Evolutionary conservation across 2,888 invertebrate genomes (phyloP).

Genomic region (Tholera decimalis): DNA sequence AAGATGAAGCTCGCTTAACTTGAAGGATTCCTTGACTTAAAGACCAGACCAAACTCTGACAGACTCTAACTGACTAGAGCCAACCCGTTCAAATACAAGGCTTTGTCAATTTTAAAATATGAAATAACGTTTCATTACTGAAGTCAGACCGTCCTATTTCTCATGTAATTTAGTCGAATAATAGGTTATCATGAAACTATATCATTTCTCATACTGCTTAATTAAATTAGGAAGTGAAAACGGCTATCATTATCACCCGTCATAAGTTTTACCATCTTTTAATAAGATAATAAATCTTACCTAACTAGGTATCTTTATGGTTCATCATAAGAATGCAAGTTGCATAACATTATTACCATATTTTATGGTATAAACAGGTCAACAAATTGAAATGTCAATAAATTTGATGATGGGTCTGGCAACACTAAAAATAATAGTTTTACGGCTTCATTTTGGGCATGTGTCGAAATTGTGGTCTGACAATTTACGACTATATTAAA

Average conservation of each 20-base stretch:
- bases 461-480: constrained; percentile 73
- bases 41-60: no score
- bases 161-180: neutral
- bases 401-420: constrained; percentile 70
- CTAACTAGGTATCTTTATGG: constrained; percentile 31
- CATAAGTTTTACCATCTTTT: neutral
- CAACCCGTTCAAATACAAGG: no score
- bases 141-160: neutral
- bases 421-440: constrained; percentile 79
- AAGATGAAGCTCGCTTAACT: no score
- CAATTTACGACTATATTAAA: constrained; percentile 54
- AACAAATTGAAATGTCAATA: constrained; percentile 76
- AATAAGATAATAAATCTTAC: constrained; percentile 24
- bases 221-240: constrained; percentile 27
- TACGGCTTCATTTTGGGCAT: constrained; percentile 70
- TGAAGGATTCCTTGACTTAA: no score
- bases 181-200: neutral
- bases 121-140: neutral
- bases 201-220: neutral
- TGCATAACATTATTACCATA: constrained; percentile 71
- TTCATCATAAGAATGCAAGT: constrained; percentile 36
- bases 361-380: constrained; percentile 72
- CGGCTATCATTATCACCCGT: neutral
- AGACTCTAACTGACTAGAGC: no score
- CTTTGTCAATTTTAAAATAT: neutral